Percentiles rank a stretch among this genome's conserved stretches.
Conservation (phyloP, 2,797 vertebrate species). For the Spinibarbus caldwelli region DNA sequence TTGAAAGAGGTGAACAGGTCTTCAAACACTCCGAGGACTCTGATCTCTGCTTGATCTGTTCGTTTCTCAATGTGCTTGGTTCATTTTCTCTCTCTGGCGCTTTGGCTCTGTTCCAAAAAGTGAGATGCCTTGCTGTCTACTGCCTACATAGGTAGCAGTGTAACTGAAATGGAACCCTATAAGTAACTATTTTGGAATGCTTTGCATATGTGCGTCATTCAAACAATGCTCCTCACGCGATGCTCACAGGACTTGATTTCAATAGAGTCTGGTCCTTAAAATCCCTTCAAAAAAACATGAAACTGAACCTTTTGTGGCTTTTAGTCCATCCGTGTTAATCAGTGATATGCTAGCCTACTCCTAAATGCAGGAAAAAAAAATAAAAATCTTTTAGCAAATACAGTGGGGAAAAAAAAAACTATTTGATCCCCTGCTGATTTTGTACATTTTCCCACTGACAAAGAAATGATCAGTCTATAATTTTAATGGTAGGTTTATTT, state of each 20-base stretch:
- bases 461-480: too few species aligned
- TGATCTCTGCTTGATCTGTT: constrained; percentile 25
- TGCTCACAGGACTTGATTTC: not conserved
- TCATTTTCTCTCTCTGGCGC: constrained; percentile 16
- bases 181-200: constrained; percentile 13
- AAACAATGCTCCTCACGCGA: not conserved
- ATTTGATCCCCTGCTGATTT: too few species aligned
- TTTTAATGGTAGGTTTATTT: too few species aligned
- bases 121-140: not conserved
- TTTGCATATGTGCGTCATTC: constrained; percentile 3
- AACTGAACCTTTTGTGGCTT: not conserved
- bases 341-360: not conserved
- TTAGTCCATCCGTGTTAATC: not conserved
- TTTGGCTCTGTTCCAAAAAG: constrained; percentile 22
- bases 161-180: not conserved
- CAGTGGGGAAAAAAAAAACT: too few species aligned
- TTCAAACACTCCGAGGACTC: constrained; percentile 57
- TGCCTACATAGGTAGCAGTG: not conserved
- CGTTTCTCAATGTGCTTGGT: not conserved
- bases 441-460: too few species aligned
- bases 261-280: not conserved
- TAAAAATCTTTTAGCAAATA: not conserved
- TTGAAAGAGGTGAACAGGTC: constrained; percentile 64
- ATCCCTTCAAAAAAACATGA: not conserved
- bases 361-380: not conserved